Evolutionary conservation across 2,888 invertebrate genomes (phyloP), one percentile per base, ranked within the genome.

Genomic region (Calliphora vomitoria): DNA sequence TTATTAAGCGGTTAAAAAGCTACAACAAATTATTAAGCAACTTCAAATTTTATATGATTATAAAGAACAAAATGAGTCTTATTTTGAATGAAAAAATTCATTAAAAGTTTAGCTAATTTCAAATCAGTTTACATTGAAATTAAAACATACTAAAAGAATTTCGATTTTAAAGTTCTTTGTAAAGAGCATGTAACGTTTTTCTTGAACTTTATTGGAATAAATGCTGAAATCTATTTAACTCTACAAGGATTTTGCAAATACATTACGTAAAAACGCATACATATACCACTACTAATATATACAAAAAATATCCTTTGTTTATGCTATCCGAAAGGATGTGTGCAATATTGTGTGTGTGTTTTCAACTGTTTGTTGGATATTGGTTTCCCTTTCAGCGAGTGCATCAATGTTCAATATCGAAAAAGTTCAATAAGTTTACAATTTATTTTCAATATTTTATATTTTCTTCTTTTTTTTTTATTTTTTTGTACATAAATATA

Each of bases 371-470:
- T 47, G 38, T 53, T 69, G 53, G 44, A 64, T 64, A 18, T 60
- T 68, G 25, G 15, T 75, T 58, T 68, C 58, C 47, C 58, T 68
- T 60, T 74, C 50, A 68, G 55, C 60, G 47, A 75, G 20, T 68
- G 66, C 55, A 74, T 47, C 18, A 38, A 72, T 72, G 31, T 78
- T 58, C 62, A 78, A 78, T 71, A 58, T 8, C 11, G 18, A 44
- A 44, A 72, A 55, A 74, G 71, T 79, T 58, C 55, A 72, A 84
- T 84, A 55, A 74, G 78, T 79, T 84, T 72, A 47, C 55, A 72
- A 84, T 84, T 79, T 84, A 50, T 78, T 79, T 72, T 58, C 47
- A 78, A 72, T 72, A 58, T 38, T 66, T 62, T 82, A 58, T 75
- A 47, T 35, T 25, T 2, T 35, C 3, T 50, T 31, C 41, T 55